Conservation (phyloP, 2,113 vertebrate genomes). For the Paradisaea rubra region DNA sequence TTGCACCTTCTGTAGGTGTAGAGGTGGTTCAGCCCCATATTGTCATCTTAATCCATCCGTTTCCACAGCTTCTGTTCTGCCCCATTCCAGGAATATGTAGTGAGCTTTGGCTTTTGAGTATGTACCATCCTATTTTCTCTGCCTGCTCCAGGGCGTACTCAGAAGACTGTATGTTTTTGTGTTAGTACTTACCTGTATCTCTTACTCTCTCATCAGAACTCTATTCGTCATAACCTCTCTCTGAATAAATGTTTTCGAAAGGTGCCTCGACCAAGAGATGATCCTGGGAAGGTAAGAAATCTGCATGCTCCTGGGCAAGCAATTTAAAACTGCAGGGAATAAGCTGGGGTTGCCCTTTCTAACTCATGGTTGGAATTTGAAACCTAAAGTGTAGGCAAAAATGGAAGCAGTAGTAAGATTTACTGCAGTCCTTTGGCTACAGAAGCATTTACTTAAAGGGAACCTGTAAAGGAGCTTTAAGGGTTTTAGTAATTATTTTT, state of each 20-base stretch:
- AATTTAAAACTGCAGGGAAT: constrained; percentile 18
- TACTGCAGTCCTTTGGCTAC: constrained; percentile 31
- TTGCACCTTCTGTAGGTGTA: neutral
- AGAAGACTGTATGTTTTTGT: neutral
- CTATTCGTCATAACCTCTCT: constrained; percentile 95
- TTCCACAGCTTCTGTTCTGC: neutral
- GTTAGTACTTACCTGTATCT: neutral
- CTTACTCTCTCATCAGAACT: constrained; percentile 79
- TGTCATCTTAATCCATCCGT: neutral
- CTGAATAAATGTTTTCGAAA: constrained; percentile 98
- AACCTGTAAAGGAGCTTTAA: neutral
- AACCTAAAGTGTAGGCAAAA: constrained; percentile 46
- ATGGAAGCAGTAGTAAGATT: constrained; percentile 56
- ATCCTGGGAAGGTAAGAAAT: constrained; percentile 91
- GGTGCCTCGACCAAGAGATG: constrained; percentile 90
- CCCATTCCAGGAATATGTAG: neutral
- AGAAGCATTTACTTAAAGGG: constrained; percentile 27
- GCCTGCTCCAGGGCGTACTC: neutral
- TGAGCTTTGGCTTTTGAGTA: neutral
- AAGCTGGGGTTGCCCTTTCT: constrained; percentile 38
- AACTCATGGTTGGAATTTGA: constrained; percentile 32
- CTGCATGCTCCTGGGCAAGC: neutral
- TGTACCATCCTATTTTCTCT: neutral
- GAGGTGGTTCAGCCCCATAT: neutral
- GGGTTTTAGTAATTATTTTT: neutral